phyloP scores from a whole-genome alignment of 1,140 invertebrate genomes.

The Metopolophium dirhodum region DNA sequence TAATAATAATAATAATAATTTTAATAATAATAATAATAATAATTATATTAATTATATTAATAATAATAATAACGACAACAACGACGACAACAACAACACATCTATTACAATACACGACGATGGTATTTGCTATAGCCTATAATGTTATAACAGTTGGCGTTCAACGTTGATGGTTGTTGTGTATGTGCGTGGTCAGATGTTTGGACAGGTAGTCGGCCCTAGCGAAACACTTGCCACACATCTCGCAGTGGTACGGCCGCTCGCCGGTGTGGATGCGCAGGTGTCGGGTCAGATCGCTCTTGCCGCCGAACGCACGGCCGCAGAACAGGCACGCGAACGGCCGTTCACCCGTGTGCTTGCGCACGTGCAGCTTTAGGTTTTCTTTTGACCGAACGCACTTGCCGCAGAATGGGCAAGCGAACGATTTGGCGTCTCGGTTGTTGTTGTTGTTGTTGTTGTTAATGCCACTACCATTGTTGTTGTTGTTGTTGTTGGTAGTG shows the following conservation, averaged over 20 bases:
- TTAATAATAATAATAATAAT: not conserved
- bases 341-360: conserved; percentile 86
- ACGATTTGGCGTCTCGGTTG: conserved; percentile 62
- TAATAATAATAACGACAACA: not conserved
- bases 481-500: conserved; percentile 46
- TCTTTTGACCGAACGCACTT: conserved; percentile 88
- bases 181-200: conserved; percentile 86
- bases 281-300: conserved; percentile 84
- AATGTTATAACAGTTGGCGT: not conserved
- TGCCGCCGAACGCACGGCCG: conserved; percentile 83
- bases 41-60: not conserved
- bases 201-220: conserved; percentile 89
- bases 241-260: conserved; percentile 86
- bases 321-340: conserved; percentile 88
- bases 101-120: too few species aligned
- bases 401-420: conserved; percentile 86
- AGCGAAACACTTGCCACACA: conserved; percentile 89
- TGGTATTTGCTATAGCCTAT: not conserved
- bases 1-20: not conserved
- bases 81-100: not conserved
- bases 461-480: not conserved
- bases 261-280: conserved; percentile 86
- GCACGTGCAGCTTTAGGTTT: conserved; percentile 85
- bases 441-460: conserved; percentile 53
- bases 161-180: conserved; percentile 62